Evolutionary conservation across 2,113 vertebrate genomes (phyloP).

Genomic region (Callospermophilus lateralis): DNA sequence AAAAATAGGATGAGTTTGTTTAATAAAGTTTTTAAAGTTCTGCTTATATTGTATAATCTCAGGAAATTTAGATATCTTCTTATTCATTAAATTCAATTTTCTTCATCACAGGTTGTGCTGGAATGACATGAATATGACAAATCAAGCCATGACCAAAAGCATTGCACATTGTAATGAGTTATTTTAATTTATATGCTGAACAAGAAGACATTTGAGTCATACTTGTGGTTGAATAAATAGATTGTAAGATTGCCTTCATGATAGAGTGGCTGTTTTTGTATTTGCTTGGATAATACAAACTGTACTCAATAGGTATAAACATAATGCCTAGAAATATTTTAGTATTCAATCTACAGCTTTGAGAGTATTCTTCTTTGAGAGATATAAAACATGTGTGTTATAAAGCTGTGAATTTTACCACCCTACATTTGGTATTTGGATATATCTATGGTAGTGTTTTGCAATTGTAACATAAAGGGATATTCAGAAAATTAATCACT

Average conservation of each 20-base stretch:
- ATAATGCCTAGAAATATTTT: background rate
- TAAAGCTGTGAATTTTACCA: background rate
- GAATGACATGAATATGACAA: background rate
- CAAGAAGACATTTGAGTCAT: background rate
- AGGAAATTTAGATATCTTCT: background rate
- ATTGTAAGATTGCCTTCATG: background rate
- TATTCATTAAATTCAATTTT: background rate
- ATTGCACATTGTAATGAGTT: background rate
- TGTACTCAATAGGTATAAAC: background rate
- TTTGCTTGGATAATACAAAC: background rate
- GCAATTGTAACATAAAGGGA: background rate
- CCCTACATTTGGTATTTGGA: background rate
- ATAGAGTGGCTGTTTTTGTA: background rate
- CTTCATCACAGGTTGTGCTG: background rate
- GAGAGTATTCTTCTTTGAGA: rapidly evolving
- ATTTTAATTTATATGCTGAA: background rate
- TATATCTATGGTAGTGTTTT: background rate
- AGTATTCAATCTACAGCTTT: background rate
- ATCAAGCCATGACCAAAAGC: background rate
- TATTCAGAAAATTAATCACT: background rate
- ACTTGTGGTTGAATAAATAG: background rate
- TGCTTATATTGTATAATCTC: background rate
- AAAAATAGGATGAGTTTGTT: background rate
- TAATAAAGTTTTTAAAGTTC: slow-evolving; percentile 18
- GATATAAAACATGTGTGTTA: background rate